Evolutionary conservation across 2,113 vertebrate genomes (phyloP), one percentile per base, ranked within the genome.

Genomic region (Pandion haliaetus): DNA sequence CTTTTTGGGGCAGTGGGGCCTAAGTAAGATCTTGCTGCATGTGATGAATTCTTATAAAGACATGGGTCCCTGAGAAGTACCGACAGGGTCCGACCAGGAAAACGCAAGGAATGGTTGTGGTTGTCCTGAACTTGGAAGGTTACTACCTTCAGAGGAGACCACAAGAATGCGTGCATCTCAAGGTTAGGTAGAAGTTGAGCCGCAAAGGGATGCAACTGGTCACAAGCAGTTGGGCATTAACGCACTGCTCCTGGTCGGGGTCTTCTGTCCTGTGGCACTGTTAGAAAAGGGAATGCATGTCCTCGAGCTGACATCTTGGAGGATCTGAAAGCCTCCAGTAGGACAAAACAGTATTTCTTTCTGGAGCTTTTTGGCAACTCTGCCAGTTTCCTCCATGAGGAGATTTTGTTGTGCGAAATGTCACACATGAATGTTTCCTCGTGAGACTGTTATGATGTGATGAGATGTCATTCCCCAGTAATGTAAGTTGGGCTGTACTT

Each of bases 391-490:
- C 58, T 95, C 76, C 54, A 57, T 82, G 62, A 65, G 74, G 54
- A 90, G 74, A 66, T 97, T 90, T 65, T 93, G 70, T 91, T 92
- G 91, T 90, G 49, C 4, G 5, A 62, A 80, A 76, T 96, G 90
- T 90, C 58, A 72, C 47, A 42, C 74, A 28, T 38, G 44, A 76
- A 45, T 40, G 45, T 89, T 85, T 92, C 24, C 47, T 77, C 58
- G 8, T 73, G 63, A 76, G 34, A 77, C 82, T 77, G 34, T 67
- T 90, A 82, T 0, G 6, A 82, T 90, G 71, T 88, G 93, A 90
- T 1, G 1, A 90, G 78, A 82, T 77, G 82, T 88, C 85, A 61
- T 86, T 89, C 62, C 49, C 18, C 50, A 34, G 83, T 65, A 86
- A 91, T 77, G 38, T 38, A 54, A 54, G 3, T 49, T 69, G 49